These are phyloP conservation scores for Clunio marinus DNA, from an alignment of 2,888 invertebrate species.

Conservation along the genomic window DNA sequence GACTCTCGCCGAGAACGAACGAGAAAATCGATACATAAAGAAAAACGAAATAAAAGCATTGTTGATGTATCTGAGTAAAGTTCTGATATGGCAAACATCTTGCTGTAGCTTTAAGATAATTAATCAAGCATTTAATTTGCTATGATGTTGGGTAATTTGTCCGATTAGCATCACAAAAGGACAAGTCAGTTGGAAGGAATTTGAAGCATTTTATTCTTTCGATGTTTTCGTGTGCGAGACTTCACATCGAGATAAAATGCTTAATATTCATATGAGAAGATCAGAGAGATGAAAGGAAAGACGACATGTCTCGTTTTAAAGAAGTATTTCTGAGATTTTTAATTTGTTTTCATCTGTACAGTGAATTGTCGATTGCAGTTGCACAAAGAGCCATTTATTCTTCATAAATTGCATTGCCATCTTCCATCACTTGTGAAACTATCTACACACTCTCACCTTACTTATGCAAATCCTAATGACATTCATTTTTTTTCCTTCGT, in stretches of 20 bases:
- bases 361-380: neutral
- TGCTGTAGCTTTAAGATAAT: constrained; percentile 27
- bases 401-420: constrained; percentile 6
- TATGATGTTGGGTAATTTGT: constrained; percentile 30
- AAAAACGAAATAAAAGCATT: neutral
- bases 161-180: constrained; percentile 15
- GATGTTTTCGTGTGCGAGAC: neutral
- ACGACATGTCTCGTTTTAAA: neutral
- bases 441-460: neutral
- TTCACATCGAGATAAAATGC: neutral
- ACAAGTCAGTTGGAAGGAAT: constrained; percentile 9
- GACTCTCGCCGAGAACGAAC: neutral
- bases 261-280: neutral
- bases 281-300: neutral
- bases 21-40: neutral
- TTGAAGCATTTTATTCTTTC: neutral
- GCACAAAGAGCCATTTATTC: neutral
- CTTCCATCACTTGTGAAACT: neutral
- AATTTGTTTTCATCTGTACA: neutral
- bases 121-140: constrained; percentile 35
- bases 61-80: neutral
- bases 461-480: constrained; percentile 7
- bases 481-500: no score
- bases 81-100: neutral
- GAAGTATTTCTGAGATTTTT: no score